Conservation (phyloP, 2,113 vertebrate species). For the Marmota monax region DNA sequence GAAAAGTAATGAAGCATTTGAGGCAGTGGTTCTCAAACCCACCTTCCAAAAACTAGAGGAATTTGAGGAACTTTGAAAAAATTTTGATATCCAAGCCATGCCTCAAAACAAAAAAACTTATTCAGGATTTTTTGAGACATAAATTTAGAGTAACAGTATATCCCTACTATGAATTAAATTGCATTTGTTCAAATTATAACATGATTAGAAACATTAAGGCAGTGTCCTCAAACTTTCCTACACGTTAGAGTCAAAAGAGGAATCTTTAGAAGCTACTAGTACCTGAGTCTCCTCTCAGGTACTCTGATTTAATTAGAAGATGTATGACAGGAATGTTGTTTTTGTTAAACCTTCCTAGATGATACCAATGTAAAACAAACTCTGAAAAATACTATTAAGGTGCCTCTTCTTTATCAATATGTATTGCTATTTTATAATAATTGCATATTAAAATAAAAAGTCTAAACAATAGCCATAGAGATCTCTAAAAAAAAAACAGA, state of each 20-base stretch:
- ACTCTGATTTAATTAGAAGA: not conserved
- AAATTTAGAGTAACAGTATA: not conserved
- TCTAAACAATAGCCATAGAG: not conserved
- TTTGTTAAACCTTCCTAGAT: not conserved
- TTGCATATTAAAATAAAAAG: not conserved
- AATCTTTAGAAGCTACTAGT: not conserved
- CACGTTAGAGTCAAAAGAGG: not conserved
- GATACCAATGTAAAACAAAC: not conserved
- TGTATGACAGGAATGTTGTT: too few species aligned
- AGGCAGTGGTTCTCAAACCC: not conserved
- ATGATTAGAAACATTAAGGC: not conserved
- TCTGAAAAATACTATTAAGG: not conserved
- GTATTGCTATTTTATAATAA: constrained; percentile 6
- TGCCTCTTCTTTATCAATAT: not conserved
- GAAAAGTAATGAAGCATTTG: not conserved
- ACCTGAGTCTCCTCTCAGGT: not conserved
- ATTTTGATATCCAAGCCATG: not conserved
- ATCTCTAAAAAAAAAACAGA: not conserved
- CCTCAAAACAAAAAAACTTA: not conserved
- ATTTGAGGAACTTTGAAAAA: not conserved
- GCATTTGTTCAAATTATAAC: not conserved
- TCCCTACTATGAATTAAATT: not conserved
- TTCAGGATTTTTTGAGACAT: not conserved
- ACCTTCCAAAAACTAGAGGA: not conserved
- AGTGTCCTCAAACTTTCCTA: not conserved